Conservation (phyloP, 2,113 vertebrate species). For the Triplophysa tibetana region DNA sequence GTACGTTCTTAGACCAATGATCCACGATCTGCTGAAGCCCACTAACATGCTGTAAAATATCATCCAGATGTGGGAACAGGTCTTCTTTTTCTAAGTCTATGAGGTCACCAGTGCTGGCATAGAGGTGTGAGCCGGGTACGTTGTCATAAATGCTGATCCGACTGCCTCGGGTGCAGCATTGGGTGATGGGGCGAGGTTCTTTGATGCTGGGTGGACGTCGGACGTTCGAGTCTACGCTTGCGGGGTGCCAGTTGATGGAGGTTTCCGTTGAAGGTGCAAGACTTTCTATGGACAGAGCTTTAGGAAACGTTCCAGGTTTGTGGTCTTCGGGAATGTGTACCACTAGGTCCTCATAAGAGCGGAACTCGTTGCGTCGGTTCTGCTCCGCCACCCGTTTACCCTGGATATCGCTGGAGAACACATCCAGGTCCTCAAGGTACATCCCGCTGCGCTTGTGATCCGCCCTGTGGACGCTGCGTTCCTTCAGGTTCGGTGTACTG, state of each 20-base stretch:
- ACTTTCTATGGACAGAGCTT: constrained; percentile 96
- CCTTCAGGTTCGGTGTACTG: constrained; percentile 82
- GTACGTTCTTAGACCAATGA: constrained; percentile 86
- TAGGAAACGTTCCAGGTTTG: constrained; percentile 97
- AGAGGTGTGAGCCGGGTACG: constrained; percentile 91
- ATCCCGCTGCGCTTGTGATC: constrained; percentile 86
- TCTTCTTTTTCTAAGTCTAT: constrained; percentile 88
- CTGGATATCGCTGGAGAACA: constrained; percentile 72
- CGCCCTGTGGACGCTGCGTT: constrained; percentile 79
- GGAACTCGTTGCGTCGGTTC: constrained; percentile 83
- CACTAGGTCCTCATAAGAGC: constrained; percentile 91
- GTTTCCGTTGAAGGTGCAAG: constrained; percentile 80
- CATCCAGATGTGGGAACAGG: constrained; percentile 89
- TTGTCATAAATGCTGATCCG: constrained; percentile 86
- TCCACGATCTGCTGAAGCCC: constrained; percentile 90
- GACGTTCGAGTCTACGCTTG: constrained; percentile 76
- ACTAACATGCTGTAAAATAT: constrained; percentile 90
- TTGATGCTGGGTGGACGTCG: constrained; percentile 64
- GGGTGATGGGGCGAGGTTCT: constrained; percentile 74
- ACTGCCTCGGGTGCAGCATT: constrained; percentile 85
- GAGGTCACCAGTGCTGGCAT: constrained; percentile 94
- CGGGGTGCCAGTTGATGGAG: constrained; percentile 82
- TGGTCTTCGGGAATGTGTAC: constrained; percentile 96
- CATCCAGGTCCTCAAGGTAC: constrained; percentile 90
- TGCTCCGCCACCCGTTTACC: constrained; percentile 74